These are phyloP conservation scores for Vanacampus margaritifer DNA, from an alignment of 2,113 vertebrate genomes.

Conservation along the genomic window DNA sequence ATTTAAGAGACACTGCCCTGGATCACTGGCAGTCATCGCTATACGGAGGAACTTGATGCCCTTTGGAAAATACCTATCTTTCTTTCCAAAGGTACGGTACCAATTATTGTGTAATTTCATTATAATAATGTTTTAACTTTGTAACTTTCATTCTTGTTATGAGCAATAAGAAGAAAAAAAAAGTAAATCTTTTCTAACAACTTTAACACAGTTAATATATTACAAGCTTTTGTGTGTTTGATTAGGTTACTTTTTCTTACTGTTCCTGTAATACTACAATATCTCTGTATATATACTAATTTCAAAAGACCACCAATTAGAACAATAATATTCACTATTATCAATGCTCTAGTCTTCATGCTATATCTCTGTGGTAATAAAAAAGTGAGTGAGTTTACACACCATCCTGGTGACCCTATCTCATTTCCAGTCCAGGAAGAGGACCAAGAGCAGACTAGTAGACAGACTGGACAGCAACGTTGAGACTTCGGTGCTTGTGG, in stretches of 20 bases:
- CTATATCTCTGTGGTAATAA: slow-evolving; percentile 15
- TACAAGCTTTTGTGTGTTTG: not conserved
- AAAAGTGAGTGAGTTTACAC: slow-evolving; percentile 42
- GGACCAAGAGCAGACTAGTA: slow-evolving; percentile 35
- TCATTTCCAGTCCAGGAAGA: slow-evolving; percentile 55
- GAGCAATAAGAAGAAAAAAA: not conserved
- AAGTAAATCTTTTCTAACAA: not conserved
- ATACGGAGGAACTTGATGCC: slow-evolving; percentile 43
- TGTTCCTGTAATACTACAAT: not conserved
- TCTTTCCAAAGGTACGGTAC: slow-evolving; percentile 64
- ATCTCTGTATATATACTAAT: not conserved
- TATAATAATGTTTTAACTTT: not conserved
- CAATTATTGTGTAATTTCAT: slow-evolving; percentile 15
- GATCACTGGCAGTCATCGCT: slow-evolving; percentile 42
- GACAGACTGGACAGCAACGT: slow-evolving; percentile 52
- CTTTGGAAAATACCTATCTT: slow-evolving; percentile 48
- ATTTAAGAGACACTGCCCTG: slow-evolving; percentile 36
- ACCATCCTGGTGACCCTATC: slow-evolving; percentile 46
- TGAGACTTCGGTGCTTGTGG: slow-evolving; percentile 54
- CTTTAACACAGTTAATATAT: not conserved
- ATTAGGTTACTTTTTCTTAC: not conserved
- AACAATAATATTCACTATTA: not conserved
- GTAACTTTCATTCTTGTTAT: not conserved
- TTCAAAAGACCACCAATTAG: not conserved
- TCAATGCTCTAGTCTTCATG: not conserved